These are phyloP conservation scores for Orthochromis indermauri DNA, from an alignment of 2,113 vertebrate genomes.

Conservation along the genomic window DNA sequence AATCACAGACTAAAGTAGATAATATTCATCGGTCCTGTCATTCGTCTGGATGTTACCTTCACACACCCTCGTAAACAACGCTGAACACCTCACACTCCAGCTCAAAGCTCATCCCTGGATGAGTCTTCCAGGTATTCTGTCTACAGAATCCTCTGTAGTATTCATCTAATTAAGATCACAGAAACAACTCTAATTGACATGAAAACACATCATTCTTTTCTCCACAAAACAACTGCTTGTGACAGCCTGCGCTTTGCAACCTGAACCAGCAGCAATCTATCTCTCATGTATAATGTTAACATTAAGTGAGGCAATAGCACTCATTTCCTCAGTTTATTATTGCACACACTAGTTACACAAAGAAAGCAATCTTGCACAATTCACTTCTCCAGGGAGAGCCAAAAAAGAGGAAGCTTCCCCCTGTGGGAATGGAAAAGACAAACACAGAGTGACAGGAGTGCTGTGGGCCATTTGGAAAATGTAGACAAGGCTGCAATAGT, in stretches of 20 bases:
- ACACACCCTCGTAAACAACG: neutral
- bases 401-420: conserved; percentile 41
- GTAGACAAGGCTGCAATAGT: neutral
- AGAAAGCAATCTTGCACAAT: conserved; percentile 60
- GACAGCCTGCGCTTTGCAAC: conserved; percentile 26
- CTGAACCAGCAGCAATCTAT: conserved; percentile 27
- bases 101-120: neutral
- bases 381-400: conserved; percentile 30
- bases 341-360: conserved; percentile 56
- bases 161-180: conserved; percentile 5
- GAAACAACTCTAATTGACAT: conserved; percentile 35
- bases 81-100: neutral
- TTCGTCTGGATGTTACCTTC: neutral
- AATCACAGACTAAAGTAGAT: rapidly evolving
- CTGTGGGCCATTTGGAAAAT: neutral
- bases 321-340: conserved; percentile 68
- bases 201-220: conserved; percentile 45
- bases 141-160: neutral
- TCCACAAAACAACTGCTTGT: neutral
- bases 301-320: conserved; percentile 49
- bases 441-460: conserved; percentile 6
- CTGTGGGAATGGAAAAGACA: conserved; percentile 44
- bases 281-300: conserved; percentile 51
- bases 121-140: neutral
- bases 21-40: neutral